Conservation (phyloP, 1,140 invertebrate genomes). For the Agrypnia vestita region DNA sequence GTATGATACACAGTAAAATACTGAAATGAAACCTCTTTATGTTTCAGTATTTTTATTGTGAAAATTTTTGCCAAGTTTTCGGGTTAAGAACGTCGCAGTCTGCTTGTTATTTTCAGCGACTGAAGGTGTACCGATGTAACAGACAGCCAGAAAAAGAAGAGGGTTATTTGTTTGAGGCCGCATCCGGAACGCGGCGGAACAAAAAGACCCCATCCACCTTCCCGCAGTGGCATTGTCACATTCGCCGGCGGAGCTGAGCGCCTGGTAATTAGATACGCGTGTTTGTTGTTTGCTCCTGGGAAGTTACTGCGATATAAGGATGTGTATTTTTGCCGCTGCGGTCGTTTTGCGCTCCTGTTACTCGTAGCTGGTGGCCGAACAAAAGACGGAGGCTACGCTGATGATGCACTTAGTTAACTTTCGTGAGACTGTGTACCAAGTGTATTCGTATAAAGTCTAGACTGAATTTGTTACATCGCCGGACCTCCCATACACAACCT, state of each 20-base stretch:
- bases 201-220: slow-evolving; percentile 32
- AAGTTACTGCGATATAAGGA: slow-evolving; percentile 28
- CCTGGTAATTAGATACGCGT: slow-evolving; percentile 51
- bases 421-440: background rate
- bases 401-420: slow-evolving; percentile 32
- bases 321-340: slow-evolving; percentile 32
- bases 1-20: no score
- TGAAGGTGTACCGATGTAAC: background rate
- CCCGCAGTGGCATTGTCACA: slow-evolving; percentile 40
- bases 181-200: slow-evolving; percentile 24
- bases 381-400: background rate
- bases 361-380: background rate
- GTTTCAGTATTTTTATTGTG: no score
- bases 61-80: no score
- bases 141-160: slow-evolving; percentile 24
- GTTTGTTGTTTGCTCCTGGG: slow-evolving; percentile 27
- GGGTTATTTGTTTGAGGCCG: slow-evolving; percentile 43
- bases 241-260: slow-evolving; percentile 15
- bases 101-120: background rate
- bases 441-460: background rate
- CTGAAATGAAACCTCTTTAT: no score
- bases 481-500: background rate
- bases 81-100: no score
- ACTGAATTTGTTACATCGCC: background rate
- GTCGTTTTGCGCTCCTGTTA: slow-evolving; percentile 30